phyloP scores from a whole-genome alignment of 92 coral and sea anemone genomes.

The Bergia sp. region DNA sequence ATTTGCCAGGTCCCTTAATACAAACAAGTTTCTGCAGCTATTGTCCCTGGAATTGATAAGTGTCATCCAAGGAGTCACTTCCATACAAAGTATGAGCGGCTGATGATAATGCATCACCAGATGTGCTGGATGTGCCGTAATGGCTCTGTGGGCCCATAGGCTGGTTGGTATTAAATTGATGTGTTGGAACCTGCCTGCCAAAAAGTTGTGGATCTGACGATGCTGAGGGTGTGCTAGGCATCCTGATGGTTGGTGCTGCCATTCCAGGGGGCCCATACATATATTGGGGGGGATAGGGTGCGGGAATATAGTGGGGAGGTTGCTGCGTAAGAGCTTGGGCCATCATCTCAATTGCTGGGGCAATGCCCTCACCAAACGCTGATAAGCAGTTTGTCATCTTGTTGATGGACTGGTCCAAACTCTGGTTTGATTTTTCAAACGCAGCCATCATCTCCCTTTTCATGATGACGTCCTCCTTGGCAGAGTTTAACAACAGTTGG shows the following conservation, averaged over 20 bases:
- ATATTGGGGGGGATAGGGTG: neutral
- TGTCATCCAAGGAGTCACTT: neutral
- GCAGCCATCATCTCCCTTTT: slow-evolving; percentile 45
- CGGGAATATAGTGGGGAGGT: slow-evolving; percentile 1
- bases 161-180: neutral
- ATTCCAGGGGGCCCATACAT: neutral
- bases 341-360: neutral
- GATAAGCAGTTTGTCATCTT: slow-evolving; percentile 16
- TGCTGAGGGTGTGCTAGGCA: too few species aligned
- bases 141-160: neutral
- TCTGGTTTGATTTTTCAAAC: slow-evolving; percentile 39
- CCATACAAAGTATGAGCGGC: slow-evolving; percentile 16
- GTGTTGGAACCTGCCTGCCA: neutral
- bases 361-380: slow-evolving; percentile 1
- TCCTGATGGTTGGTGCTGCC: neutral
- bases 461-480: slow-evolving; percentile 45
- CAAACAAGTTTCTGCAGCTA: neutral
- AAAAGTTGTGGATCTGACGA: too few species aligned
- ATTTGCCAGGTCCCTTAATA: neutral
- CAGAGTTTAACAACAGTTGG: slow-evolving; percentile 32
- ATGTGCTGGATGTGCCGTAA: neutral
- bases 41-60: slow-evolving; percentile 13
- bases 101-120: neutral
- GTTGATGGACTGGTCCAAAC: slow-evolving; percentile 25
- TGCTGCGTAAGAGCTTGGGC: neutral